Evolutionary conservation across 92 coral and sea anemone species (phyloP), one percentile per base, ranked within the genome.

Genomic region (Bergia sp.): DNA sequence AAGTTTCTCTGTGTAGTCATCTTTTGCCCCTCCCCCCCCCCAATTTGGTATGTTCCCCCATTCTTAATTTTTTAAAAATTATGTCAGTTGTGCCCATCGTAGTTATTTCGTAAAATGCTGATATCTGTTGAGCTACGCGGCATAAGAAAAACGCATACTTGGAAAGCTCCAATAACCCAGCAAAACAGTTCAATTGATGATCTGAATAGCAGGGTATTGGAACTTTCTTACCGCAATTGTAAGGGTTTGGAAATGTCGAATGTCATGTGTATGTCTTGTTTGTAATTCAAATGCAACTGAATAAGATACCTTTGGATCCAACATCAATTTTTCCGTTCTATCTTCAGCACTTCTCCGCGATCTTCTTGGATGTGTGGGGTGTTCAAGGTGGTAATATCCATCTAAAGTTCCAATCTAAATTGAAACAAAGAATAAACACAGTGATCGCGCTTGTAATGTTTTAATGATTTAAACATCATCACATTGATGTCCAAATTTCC

Each of bases 341-440:
- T 92, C 96, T 6, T 94, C 97, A 15, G 99, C 98, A 39, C 95
- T 97, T 57, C 99, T 89, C 71, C 93, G 90, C 11, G 99, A 97
- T 47, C 95, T 94, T 9, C 82, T 92, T 5, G 99, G 99, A 20
- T 94, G 96, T 5, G 92, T 89, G 6, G 99, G 91, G 80, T 97
- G 99, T 72, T 95, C 97, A n/a, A 96, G 92, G 77, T 95, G 99
- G 86, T 91, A 97, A 73, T 89, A 95, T 0, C 94, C 95, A 0
- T 95, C 96, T 72, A 97, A 90, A 23, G 94, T 90, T 43, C 99
- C 99, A 53, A 97, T 93, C 99, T 97, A 71, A 44, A 44, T 37
- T 38, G 36, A 40, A 82, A 29, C 44, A 40, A 64, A 21, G 69
- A 74, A 3, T 18, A n/a, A 50, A 81, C 0, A 71, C 42, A 66